Percentiles rank a stretch among this genome's conserved stretches.
These are phyloP conservation scores for Phortica magna DNA, from an alignment of 2,888 invertebrate genomes.

Conservation along the genomic window DNA sequence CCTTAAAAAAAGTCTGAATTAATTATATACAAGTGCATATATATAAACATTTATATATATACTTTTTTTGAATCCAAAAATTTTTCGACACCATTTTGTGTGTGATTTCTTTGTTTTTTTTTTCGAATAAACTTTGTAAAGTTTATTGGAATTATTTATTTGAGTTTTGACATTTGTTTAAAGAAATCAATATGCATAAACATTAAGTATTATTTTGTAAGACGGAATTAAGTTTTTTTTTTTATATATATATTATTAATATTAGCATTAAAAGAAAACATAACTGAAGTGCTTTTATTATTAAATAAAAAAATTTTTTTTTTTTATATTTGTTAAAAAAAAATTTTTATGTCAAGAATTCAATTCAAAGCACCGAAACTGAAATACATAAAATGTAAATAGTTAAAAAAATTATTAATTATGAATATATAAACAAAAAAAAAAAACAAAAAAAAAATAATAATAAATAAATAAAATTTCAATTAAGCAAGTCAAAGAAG, in stretches of 20 bases:
- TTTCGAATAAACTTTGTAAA: not conserved
- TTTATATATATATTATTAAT: not conserved
- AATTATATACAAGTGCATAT: slow-evolving; percentile 38
- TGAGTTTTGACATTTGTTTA: slow-evolving; percentile 33
- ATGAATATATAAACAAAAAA: slow-evolving; percentile 11
- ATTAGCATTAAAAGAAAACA: not conserved
- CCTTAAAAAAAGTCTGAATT: slow-evolving; percentile 55
- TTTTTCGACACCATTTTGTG: slow-evolving; percentile 35
- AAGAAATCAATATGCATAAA: slow-evolving; percentile 7
- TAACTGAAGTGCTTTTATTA: slow-evolving; percentile 26
- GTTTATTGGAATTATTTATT: slow-evolving; percentile 32
- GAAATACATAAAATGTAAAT: slow-evolving; percentile 21
- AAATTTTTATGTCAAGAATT: slow-evolving; percentile 1
- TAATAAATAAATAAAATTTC: slow-evolving; percentile 13
- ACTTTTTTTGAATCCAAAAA: slow-evolving; percentile 35
- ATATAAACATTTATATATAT: slow-evolving; percentile 22
- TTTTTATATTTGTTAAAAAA: not conserved
- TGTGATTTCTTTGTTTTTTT: slow-evolving; percentile 23
- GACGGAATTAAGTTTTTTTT: not conserved
- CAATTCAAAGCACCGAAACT: slow-evolving; percentile 1
- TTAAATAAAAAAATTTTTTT: not conserved
- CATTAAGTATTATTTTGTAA: slow-evolving; percentile 13
- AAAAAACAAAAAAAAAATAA: not conserved
- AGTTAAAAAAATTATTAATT: slow-evolving; percentile 6
- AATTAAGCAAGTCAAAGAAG: not conserved